phyloP scores from a whole-genome alignment of 2,797 vertebrate genomes.

The Ciconia nigra region DNA sequence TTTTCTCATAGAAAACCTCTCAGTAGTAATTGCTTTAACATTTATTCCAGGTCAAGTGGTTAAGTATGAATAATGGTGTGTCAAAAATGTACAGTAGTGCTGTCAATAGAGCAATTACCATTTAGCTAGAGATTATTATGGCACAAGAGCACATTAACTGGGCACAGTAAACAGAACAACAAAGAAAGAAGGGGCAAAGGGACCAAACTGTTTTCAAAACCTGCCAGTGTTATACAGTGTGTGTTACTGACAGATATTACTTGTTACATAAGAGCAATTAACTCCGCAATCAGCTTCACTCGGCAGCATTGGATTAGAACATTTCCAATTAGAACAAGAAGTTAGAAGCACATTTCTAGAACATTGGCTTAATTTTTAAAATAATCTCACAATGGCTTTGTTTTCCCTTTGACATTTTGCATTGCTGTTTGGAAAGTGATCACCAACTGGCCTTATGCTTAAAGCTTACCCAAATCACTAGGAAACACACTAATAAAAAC shows the following conservation, averaged over 20 bases:
- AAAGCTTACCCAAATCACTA: not conserved
- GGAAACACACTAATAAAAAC: conserved; percentile 2
- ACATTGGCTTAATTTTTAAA: not conserved
- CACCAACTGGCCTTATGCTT: not conserved
- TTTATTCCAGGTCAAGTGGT: conserved; percentile 91
- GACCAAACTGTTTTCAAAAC: conserved; percentile 70
- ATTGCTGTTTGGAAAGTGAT: not conserved
- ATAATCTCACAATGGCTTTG: not conserved
- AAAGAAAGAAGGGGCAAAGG: conserved; percentile 76
- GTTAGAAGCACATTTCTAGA: conserved; percentile 18
- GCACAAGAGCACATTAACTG: conserved; percentile 84
- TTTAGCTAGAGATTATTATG: conserved; percentile 84
- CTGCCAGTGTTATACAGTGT: conserved; percentile 28
- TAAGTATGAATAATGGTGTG: conserved; percentile 93
- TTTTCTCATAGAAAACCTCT: conserved; percentile 85
- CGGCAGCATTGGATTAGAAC: conserved; percentile 3
- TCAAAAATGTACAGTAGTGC: conserved; percentile 86
- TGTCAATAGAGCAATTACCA: conserved; percentile 90
- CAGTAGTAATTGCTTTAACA: conserved; percentile 88
- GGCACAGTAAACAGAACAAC: conserved; percentile 81
- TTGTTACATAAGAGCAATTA: conserved; percentile 79
- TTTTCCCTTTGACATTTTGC: not conserved
- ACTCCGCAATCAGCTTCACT: conserved; percentile 39
- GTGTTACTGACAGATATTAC: conserved; percentile 71
- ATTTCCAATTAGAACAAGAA: conserved; percentile 60